Base-by-base conservation (phyloP, 2,797 vertebrate species). In the Microctenopoma stevenorrisi region DNA sequence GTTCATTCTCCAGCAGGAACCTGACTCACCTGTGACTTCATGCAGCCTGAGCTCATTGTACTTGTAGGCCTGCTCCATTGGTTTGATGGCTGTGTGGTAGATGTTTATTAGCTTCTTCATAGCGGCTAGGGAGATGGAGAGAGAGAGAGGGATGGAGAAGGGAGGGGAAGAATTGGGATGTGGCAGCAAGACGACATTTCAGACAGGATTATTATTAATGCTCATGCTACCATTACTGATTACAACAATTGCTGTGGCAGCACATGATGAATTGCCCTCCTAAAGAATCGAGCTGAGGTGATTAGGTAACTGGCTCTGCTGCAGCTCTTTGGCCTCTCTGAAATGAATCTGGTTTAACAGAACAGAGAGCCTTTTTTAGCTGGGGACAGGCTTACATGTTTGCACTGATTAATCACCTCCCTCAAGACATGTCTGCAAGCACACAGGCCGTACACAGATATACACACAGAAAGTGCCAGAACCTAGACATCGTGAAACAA, bases 1-100 rank as follows among this genome's bases (percentile, higher is more conserved):
- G 4, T 22, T 38, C 53, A 4, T 35, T 5, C 53, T 58, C 35
- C 11, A 14, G 35, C 3, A 0, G 12, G 33, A 76, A 33, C 59
- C 25, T 16, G n/a, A 57, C 51, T 80, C 93, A 98, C 98, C 97
- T 93, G 97, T 97, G 89, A 98, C 97, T 86, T 98, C 97, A 0
- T 99, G 96, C 88, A 98, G 96, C 75, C 97, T 93, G 71, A 99
- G 95, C 85, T 98, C 97, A 0, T 97, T 98, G 93, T 99, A 99
- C 83, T 95, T 98, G 87, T 96, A 99, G 55, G 95, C 96, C 61
- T 96, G 93, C 74, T 99, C 98, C 89, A 99, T 78, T 44, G 98
- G 98, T 80, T 96, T 97, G 93, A 99, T 96, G 85, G 97, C 93
- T 0, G 94, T 88, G 75, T 98, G 95, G 87, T 98, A 98, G 88